phyloP scores from a whole-genome alignment of 2,797 vertebrate genomes.

The Platyrinchus mystaceus region DNA sequence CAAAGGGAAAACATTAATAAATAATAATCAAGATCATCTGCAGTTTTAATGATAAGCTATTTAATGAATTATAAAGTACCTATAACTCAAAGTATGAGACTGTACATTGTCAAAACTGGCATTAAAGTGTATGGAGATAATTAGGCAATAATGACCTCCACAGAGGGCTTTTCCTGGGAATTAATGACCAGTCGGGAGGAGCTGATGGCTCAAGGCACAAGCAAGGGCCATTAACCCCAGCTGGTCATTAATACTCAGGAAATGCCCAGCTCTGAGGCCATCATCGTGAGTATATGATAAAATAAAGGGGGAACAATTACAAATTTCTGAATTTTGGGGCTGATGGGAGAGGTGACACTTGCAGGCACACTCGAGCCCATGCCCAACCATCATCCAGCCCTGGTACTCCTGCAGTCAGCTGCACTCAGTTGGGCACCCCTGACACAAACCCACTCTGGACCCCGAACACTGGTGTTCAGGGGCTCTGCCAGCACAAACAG shows the following conservation, averaged over 20 bases:
- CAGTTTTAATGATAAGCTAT: slow-evolving; percentile 72
- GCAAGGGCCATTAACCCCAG: slow-evolving; percentile 76
- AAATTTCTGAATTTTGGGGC: background rate
- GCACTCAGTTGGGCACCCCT: background rate
- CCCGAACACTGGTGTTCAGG: background rate
- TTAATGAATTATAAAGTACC: slow-evolving; percentile 74
- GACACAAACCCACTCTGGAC: background rate
- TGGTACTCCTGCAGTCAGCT: background rate
- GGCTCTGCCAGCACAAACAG: background rate
- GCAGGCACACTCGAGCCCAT: slow-evolving; percentile 20
- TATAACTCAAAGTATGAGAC: slow-evolving; percentile 72
- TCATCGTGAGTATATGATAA: slow-evolving; percentile 67
- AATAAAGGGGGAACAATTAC: slow-evolving; percentile 25
- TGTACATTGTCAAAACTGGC: slow-evolving; percentile 73
- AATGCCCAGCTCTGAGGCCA: slow-evolving; percentile 72
- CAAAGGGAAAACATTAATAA: slow-evolving; percentile 73
- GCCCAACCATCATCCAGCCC: slow-evolving; percentile 15
- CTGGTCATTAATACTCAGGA: slow-evolving; percentile 78
- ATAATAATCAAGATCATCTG: slow-evolving; percentile 74
- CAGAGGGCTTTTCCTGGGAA: slow-evolving; percentile 76
- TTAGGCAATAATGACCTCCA: slow-evolving; percentile 72
- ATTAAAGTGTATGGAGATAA: slow-evolving; percentile 80
- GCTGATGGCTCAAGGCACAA: slow-evolving; percentile 79
- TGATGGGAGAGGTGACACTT: slow-evolving; percentile 8
- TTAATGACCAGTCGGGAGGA: slow-evolving; percentile 76